phyloP scores from a whole-genome alignment of 2,113 vertebrate genomes.

The Rhinolophus sinicus region DNA sequence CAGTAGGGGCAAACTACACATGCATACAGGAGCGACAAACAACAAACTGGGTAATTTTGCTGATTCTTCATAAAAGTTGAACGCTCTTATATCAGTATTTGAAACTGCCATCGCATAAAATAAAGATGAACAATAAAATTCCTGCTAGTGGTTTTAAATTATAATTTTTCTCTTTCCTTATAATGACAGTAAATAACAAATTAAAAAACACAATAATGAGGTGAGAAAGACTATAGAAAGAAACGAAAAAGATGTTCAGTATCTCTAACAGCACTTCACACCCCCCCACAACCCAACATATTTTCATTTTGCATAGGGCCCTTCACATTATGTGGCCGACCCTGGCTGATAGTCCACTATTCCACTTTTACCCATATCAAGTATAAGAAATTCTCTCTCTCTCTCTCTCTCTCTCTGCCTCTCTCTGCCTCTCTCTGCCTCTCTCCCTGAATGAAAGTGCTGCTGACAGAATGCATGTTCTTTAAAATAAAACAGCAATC shows the following conservation, averaged over 20 bases:
- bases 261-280: background rate
- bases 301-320: background rate
- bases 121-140: background rate
- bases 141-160: background rate
- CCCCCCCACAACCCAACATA: no score
- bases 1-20: background rate
- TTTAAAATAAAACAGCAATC: constrained; percentile 63
- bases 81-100: background rate
- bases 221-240: background rate
- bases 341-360: background rate
- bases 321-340: background rate
- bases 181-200: background rate
- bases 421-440: no score
- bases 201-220: background rate
- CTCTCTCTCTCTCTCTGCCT: background rate
- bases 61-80: background rate
- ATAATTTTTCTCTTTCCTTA: background rate
- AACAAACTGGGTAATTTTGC: background rate
- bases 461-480: constrained; percentile 43
- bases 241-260: background rate
- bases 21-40: background rate
- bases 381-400: background rate
- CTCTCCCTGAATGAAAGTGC: background rate
- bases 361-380: background rate
- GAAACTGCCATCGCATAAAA: background rate